Evolutionary conservation across 2,113 vertebrate species (phyloP), one percentile per base, ranked within the genome.

Genomic region (Gymnarchus niloticus): DNA sequence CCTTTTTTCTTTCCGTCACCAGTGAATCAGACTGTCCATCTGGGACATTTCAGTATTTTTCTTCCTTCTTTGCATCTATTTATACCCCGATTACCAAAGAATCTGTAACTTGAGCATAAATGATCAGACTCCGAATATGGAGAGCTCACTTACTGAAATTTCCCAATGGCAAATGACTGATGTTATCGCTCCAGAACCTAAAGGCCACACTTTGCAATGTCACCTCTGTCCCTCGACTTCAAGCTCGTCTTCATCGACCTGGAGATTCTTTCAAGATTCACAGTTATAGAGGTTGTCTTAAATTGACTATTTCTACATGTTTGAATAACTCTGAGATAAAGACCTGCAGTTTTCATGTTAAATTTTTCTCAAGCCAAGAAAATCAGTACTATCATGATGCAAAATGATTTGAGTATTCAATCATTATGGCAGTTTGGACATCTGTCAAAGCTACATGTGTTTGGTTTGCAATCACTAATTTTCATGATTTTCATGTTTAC

Each of bases 101-200:
- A 28, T 44, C 46, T 73, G 25, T 33, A 37, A 59, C 19, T 84
- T 48, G n/a, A 48, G 56, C 49, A 59, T 65, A 84, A 65, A 51
- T 23, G 10, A 78, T 25, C 56, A 65, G 46, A 44, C 28, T 65
- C 8, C 3, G 56, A 56, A 57, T 51, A 8, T 65, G 83, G 57
- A 69, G n/a, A 23, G 8, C 44, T 77, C 73, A 77, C 3, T 46
- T 46, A 41, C 44, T 46, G 73, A 77, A 33, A 37, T 78, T 48
- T 41, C 21, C 44, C 46, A n/a, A 46, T 41, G 0, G 12, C 1
- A 1, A 52, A 82, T 33, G 48, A 33, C 49, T 56, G 48, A 92
- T 90, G 90, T 92, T 91, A 93, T 88, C 54, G 48, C 87, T 84
- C 56, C 88, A 90, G 84, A 91, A 87, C 87, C 88, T 88, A 87